Percentiles rank a stretch among this genome's conserved stretches.
Conservation (phyloP, 2,797 vertebrate genomes). For the Ctenopoma multispine region DNA sequence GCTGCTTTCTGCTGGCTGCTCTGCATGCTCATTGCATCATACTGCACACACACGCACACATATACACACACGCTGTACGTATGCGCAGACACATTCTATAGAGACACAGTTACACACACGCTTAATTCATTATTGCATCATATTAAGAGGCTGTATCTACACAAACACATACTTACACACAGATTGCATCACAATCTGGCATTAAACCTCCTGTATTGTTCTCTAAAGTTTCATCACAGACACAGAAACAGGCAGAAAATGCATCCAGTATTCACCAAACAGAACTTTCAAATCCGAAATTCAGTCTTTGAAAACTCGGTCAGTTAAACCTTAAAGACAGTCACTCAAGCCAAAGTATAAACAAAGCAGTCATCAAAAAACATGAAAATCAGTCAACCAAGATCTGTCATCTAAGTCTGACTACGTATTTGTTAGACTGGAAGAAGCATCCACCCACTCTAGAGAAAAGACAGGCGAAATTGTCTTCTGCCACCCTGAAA, state of each 20-base stretch:
- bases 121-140: conserved; percentile 53
- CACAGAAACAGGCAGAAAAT: conserved; percentile 18
- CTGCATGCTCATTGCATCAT: conserved; percentile 55
- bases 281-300: neutral
- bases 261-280: neutral
- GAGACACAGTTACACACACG: conserved; percentile 18
- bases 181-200: conserved; percentile 64
- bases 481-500: too few relatives aligned
- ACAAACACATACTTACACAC: conserved; percentile 48
- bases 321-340: too few relatives aligned
- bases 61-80: conserved; percentile 2
- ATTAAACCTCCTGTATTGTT: conserved; percentile 50
- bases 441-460: too few relatives aligned
- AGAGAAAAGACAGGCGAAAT: too few relatives aligned
- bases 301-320: neutral
- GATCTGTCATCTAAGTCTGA: too few relatives aligned
- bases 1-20: conserved; percentile 45
- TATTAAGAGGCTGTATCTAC: conserved; percentile 10
- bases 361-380: too few relatives aligned
- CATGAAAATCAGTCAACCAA: too few relatives aligned
- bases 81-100: conserved; percentile 45
- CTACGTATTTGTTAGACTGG: too few relatives aligned
- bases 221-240: conserved; percentile 48
- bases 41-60: conserved; percentile 9
- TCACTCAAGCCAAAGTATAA: too few relatives aligned